Evolutionary conservation across 2,888 invertebrate species (phyloP), one percentile per base, ranked within the genome.

Genomic region (Ectemnius continuus): DNA sequence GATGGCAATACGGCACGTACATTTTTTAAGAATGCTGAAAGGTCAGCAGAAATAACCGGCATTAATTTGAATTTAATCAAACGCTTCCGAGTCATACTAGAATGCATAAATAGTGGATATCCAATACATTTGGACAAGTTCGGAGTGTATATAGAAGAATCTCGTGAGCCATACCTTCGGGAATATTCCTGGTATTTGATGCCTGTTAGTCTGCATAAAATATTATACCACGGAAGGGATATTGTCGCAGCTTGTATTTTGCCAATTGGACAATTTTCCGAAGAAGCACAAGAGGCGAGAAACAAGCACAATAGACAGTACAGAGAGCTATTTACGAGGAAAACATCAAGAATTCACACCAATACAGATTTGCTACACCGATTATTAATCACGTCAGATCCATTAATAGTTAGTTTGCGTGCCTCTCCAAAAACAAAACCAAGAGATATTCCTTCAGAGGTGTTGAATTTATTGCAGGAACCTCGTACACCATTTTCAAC

Each of bases 1-100:
- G 78, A 78, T 56, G 82, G 75, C 16, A 82, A 80, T 61, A 82
- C 76, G 46, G 75, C 73, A 58, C 73, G 81, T 20, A 67, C 73
- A 47, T 81, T 81, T 75, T 79, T 78, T 47, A 59, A 73, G 68
- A 74, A 76, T 52, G 45, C 67, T 68, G 52, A 18, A 23, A 72
- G 62, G 46, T 61, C 73, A 36, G 61, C 78, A 20, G 28, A 61
- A n/a, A 79, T 79, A 20, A 77, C 79, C 36, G 76, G 75, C n/a
- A 23, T 78, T 5, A 56, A 78, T 65, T 62, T 72, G 52, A 46
- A 74, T 48, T 64, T 80, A 56, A 74, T 80, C 13, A 59, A 62
- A 28, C 58, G 69, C 23, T 73, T 78, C 57, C 58, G 73, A 59
- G 18, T 48, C 6, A 64, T 81, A 63, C 57, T 72, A 11, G 64